phyloP scores from a whole-genome alignment of 2,797 vertebrate genomes.

The Clarias fuscus region DNA sequence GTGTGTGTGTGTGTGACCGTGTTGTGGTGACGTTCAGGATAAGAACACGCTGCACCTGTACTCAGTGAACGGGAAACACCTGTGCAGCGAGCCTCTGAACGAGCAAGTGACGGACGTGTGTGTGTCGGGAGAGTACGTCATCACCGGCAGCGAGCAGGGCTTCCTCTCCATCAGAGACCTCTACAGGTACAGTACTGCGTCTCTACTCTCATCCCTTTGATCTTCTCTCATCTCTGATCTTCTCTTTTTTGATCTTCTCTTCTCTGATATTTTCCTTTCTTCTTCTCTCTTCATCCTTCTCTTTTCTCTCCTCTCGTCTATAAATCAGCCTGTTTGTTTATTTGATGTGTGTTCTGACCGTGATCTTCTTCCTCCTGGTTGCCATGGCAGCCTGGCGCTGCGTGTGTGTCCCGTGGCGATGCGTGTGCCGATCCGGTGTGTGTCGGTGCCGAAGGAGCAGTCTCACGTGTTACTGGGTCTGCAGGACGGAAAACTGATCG shows the following conservation, averaged over 20 bases:
- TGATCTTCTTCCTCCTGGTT: constrained; percentile 39
- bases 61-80: constrained; percentile 91
- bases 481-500: constrained; percentile 94
- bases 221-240: not conserved
- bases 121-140: constrained; percentile 79
- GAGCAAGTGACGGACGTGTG: constrained; percentile 86
- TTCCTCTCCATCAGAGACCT: constrained; percentile 91
- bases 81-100: constrained; percentile 84
- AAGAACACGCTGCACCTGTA: constrained; percentile 93
- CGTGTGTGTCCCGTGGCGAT: constrained; percentile 85
- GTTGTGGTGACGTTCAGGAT: constrained; percentile 74
- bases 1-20: constrained; percentile 76
- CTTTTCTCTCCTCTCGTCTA: not conserved
- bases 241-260: not conserved
- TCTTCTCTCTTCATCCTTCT: not conserved
- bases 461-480: constrained; percentile 93
- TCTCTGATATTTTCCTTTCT: not conserved
- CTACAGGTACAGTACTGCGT: constrained; percentile 77
- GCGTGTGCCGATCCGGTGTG: constrained; percentile 86
- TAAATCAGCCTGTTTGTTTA: not conserved
- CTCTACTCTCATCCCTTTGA: not conserved
- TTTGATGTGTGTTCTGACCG: not conserved
- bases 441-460: constrained; percentile 92
- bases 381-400: constrained; percentile 80
- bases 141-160: constrained; percentile 91